Percentiles rank a stretch among this genome's conserved stretches.
Evolutionary conservation across 1,140 invertebrate species (phyloP).

Genomic region (Cyphomyrmex costatus): DNA sequence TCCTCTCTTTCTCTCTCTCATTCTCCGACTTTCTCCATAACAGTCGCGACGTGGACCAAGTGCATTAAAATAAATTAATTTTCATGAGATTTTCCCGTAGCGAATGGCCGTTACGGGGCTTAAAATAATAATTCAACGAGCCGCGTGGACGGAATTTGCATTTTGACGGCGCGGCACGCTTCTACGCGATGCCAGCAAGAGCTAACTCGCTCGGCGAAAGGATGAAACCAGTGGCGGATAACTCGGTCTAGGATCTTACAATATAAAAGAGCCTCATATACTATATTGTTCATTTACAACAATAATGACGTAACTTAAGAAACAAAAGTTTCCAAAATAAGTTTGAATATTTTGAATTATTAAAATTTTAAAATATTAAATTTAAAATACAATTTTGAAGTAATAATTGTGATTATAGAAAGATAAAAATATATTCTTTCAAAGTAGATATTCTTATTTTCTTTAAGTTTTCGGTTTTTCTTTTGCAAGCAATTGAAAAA

Average conservation of each 20-base stretch:
- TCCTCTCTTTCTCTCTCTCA: conserved; percentile 15
- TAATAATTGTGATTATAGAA: too few relatives aligned
- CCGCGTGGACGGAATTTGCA: conserved; percentile 81
- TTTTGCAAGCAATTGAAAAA: too few relatives aligned
- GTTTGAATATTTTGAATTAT: too few relatives aligned
- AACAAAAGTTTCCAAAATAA: too few relatives aligned
- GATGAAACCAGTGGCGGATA: conserved; percentile 48
- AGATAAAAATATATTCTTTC: too few relatives aligned
- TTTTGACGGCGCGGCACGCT: conserved; percentile 76
- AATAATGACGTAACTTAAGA: too few relatives aligned
- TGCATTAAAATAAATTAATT: conserved; percentile 85
- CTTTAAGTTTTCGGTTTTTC: too few relatives aligned
- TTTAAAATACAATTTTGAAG: too few relatives aligned
- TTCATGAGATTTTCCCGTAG: conserved; percentile 83
- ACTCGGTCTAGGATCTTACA: conserved; percentile 8
- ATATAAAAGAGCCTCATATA: background rate
- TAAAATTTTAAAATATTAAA: too few relatives aligned
- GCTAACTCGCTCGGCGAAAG: conserved; percentile 44
- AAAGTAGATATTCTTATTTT: too few relatives aligned
- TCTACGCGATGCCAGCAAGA: conserved; percentile 47
- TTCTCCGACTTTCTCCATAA: conserved; percentile 46
- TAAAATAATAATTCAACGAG: conserved; percentile 85
- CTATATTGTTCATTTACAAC: background rate
- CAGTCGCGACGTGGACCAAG: conserved; percentile 76
- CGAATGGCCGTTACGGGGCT: conserved; percentile 83